Base-by-base conservation (phyloP, 2,888 invertebrate species). In the Synergus gifuensis region DNA sequence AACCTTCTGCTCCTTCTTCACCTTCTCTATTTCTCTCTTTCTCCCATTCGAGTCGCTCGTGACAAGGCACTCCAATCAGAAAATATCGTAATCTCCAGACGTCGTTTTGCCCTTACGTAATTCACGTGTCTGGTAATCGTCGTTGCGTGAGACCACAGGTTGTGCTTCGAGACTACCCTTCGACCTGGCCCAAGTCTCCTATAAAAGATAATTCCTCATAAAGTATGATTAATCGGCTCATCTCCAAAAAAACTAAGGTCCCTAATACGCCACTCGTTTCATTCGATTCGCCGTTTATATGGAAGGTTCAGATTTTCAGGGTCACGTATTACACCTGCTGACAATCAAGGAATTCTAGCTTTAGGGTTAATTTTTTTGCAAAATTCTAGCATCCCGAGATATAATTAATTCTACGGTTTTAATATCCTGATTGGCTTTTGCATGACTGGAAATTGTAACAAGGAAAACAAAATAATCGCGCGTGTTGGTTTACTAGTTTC, bases 71-170 rank as follows among this genome's bases (percentile, higher is more conserved):
- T 89, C 88, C 87, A 87, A 88, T 89, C 87, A 86, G 81, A 88
- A 87, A 88, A 87, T 88, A 89, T 89, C 88, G 87, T 89, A 89
- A 89, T 90, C 89, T 88, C 86, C 85, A 87, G 86, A 87, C 86
- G 85, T 86, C 86, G 81, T 81, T 81, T 82, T 86, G 83, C 85
- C 85, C 88, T 90, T 90, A 89, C 87, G 89, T 89, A 90, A 90
- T 90, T 89, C 90, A 88, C 89, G 89, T 89, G 89, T 87, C 89
- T 86, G 86, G 80, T 85, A 88, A 86, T 87, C 83, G 87, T 82
- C 83, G 85, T 89, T 86, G 90, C 90, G 90, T 90, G 90, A 84
- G 83, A 66, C 79, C 79, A 81, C 79, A 81, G 78, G 79, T 69
- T 69, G 60, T 69, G 67, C 62, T 69, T 73, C 12, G 11, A 46